These are phyloP conservation scores for Thereuonema tuberculata DNA, from an alignment of 1,140 invertebrate species.

Conservation along the genomic window DNA sequence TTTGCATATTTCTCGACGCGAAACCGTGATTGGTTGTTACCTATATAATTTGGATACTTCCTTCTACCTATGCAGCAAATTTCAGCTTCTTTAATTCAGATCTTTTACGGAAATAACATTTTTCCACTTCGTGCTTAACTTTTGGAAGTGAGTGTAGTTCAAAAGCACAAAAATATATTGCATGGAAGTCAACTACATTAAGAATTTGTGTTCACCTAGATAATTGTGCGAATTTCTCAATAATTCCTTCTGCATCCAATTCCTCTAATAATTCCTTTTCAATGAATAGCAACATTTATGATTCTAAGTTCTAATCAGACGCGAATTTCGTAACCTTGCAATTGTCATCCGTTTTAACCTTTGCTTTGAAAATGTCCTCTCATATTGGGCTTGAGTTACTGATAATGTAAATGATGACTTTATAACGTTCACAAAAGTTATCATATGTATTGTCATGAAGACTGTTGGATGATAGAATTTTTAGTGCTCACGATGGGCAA, in stretches of 20 bases:
- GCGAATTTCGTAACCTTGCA: background rate
- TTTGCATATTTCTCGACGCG: no score
- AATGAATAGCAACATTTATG: background rate
- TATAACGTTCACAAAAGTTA: background rate
- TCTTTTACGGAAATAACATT: no score
- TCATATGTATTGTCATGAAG: background rate
- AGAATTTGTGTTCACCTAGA: background rate
- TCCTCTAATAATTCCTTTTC: background rate
- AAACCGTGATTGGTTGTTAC: no score
- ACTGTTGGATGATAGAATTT: background rate
- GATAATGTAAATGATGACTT: background rate
- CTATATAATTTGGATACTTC: no score
- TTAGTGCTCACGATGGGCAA: background rate
- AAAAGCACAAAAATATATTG: background rate
- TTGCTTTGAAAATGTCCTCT: background rate
- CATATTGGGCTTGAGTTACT: background rate
- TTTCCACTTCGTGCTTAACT: no score
- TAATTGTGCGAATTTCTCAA: background rate
- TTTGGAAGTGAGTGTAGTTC: no score
- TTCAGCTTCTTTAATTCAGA: no score
- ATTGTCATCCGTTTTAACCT: no score
- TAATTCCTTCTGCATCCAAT: background rate
- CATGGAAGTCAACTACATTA: background rate
- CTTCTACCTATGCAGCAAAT: no score
- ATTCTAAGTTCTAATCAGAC: background rate